Conservation (phyloP, 2,797 vertebrate species). For the Prionace glauca region DNA sequence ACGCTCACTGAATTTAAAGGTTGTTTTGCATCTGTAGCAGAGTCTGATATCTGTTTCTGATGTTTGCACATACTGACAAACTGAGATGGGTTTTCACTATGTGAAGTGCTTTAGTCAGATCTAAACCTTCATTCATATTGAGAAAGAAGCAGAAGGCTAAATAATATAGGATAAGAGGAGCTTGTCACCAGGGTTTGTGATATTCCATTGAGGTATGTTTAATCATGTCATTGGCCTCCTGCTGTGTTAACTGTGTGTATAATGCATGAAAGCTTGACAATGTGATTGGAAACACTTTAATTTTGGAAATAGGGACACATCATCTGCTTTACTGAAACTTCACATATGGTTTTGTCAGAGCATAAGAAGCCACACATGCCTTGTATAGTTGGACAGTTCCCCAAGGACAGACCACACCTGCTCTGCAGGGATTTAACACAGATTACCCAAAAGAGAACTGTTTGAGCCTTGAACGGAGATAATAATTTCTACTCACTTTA, state of each 20-base stretch:
- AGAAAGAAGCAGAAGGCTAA: neutral
- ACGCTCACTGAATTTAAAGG: neutral
- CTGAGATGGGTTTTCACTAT: neutral
- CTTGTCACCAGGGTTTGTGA: neutral
- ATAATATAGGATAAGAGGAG: too few species aligned
- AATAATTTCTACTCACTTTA: neutral
- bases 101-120: neutral
- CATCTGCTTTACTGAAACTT: conserved; percentile 7
- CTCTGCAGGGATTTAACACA: conserved; percentile 3
- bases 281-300: conserved; percentile 6
- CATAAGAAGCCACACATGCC: neutral
- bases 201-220: neutral
- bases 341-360: neutral
- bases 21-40: neutral
- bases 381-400: neutral
- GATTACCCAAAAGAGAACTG: neutral
- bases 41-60: neutral
- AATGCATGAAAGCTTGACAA: neutral
- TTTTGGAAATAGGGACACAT: neutral
- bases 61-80: neutral
- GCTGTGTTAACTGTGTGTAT: neutral
- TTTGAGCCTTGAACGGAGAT: neutral
- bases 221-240: neutral
- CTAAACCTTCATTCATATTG: neutral
- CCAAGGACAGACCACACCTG: conserved; percentile 4